Conservation (phyloP, 2,113 vertebrate species). For the Tragelaphus buxtoni region DNA sequence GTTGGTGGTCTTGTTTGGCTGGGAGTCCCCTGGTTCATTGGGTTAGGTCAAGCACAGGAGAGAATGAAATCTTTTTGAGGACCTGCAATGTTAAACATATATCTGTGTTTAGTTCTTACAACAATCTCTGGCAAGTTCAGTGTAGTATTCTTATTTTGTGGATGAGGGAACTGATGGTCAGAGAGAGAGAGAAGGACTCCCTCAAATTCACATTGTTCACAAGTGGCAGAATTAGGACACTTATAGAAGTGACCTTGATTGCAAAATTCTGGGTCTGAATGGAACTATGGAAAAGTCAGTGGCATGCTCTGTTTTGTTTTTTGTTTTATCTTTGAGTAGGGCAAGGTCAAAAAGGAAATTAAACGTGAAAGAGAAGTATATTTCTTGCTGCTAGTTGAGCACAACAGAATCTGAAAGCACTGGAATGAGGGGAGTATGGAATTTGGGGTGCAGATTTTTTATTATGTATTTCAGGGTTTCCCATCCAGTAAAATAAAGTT, state of each 20-base stretch:
- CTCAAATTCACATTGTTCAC: neutral
- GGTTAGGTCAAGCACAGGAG: neutral
- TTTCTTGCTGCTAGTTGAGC: constrained; percentile 41
- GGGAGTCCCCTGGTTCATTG: neutral
- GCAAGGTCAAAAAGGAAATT: constrained; percentile 62
- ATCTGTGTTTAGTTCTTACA: neutral
- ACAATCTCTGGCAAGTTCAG: neutral
- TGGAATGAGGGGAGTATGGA: neutral
- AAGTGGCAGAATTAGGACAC: neutral
- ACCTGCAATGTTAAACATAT: neutral
- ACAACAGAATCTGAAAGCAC: constrained; percentile 43
- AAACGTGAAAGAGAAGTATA: constrained; percentile 40
- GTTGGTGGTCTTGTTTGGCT: neutral
- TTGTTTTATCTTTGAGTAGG: constrained; percentile 11
- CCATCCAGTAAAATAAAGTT: neutral
- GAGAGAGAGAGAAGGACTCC: neutral
- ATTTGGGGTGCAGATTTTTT: neutral
- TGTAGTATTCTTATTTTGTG: neutral
- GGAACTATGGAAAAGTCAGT: constrained; percentile 35
- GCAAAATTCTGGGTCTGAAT: constrained; percentile 5
- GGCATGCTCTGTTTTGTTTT: neutral
- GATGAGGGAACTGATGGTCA: neutral
- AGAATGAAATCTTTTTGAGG: neutral
- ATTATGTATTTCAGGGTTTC: neutral
- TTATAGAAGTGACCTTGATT: neutral